A percentile compares a stretch with the other conserved stretches of the same genome.
Conservation (phyloP, 2,888 invertebrate species). For the Mesochorus sp. region DNA sequence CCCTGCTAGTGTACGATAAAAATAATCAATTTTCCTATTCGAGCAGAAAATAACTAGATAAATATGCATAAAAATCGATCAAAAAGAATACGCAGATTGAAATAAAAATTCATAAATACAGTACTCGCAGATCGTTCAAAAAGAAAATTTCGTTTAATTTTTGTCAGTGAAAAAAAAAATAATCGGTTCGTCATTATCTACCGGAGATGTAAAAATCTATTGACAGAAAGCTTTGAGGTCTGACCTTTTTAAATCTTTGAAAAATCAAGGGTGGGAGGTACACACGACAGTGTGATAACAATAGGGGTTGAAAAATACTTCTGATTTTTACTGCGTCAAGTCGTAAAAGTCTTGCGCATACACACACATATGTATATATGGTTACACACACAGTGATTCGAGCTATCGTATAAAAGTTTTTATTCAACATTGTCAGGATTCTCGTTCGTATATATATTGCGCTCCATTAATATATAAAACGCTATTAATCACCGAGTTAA, state of each 20-base stretch:
- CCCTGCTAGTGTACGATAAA: too few relatives aligned
- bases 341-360: conserved; percentile 6
- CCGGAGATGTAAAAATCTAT: too few relatives aligned
- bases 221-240: too few relatives aligned
- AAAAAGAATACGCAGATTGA: too few relatives aligned
- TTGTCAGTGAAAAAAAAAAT: neutral
- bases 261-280: neutral
- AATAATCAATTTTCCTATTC: too few relatives aligned
- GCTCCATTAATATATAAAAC: neutral
- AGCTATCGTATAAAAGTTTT: conserved; percentile 23
- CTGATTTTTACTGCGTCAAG: too few relatives aligned
- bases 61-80: too few relatives aligned
- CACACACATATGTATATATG: too few relatives aligned
- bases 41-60: too few relatives aligned
- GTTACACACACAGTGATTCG: too few relatives aligned
- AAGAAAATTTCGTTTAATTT: neutral
- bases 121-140: neutral
- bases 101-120: too few relatives aligned
- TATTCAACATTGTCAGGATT: neutral
- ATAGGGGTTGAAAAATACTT: too few relatives aligned
- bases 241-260: neutral
- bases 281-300: neutral
- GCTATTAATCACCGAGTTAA: conserved; percentile 9
- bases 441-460: neutral
- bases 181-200: neutral